phyloP scores from a whole-genome alignment of 2,888 invertebrate genomes.

The Ommatoiulus sabulosus region DNA sequence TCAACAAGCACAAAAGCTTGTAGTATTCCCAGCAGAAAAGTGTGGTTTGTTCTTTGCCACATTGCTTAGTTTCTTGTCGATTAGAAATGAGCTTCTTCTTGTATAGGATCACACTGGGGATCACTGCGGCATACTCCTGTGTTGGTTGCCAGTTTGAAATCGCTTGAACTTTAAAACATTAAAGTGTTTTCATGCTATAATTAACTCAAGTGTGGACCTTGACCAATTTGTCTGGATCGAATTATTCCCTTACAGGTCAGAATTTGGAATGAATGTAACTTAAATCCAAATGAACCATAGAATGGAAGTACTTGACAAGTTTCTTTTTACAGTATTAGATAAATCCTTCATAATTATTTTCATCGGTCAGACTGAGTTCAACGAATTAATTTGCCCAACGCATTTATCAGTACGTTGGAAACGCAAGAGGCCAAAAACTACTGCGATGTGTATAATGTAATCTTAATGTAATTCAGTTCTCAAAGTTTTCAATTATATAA shows the following conservation, averaged over 20 bases:
- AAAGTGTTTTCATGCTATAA: background rate
- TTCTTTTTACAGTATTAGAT: no score
- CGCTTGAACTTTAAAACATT: constrained; percentile 16
- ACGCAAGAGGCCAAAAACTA: no score
- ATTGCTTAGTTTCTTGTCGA: background rate
- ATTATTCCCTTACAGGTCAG: background rate
- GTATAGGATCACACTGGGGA: background rate
- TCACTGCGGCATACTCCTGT: background rate
- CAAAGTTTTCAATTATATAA: no score
- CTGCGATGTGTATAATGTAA: no score
- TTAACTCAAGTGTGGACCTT: background rate
- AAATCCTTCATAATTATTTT: no score
- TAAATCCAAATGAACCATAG: no score
- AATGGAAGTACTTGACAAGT: no score
- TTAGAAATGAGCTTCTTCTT: background rate
- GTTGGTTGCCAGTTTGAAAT: background rate
- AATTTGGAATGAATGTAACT: background rate
- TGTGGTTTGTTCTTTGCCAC: background rate
- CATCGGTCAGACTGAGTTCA: no score
- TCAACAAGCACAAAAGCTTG: background rate
- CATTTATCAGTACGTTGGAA: no score
- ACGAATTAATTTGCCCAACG: no score
- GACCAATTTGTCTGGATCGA: background rate
- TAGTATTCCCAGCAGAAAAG: background rate
- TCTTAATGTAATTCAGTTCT: no score